Base-by-base conservation (phyloP, 2,797 vertebrate species). In the Sandelia bainsii region DNA sequence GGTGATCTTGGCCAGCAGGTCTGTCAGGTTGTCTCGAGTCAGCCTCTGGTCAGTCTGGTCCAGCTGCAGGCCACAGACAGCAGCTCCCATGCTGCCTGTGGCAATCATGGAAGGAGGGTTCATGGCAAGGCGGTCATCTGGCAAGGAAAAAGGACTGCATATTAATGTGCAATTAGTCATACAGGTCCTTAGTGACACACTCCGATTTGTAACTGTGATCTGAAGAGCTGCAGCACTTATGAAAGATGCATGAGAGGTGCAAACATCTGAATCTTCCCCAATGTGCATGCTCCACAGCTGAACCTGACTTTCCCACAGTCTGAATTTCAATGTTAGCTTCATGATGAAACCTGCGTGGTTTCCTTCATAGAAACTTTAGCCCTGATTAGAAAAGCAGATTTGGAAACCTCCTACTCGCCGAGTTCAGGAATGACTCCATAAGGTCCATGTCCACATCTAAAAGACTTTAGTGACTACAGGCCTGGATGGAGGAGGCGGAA, bases 51-150 rank as follows among this genome's bases (percentile, higher is more conserved):
- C 95, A 1, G 83, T 89, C 65, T 94, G 93, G 84, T 96, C 94
- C 40, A 97, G 93, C 94, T 97, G 96, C 61, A 99, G 96, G 87
- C 97, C 97, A 45, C 97, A 97, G 88, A 98, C 93, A 52, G 98
- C 98, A 0, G 98, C 98, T 65, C 95, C 97, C 91, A 98, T 95
- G 54, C 97, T 98, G 92, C 97, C 97, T 10, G 96, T 96, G 83
- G 98, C 98, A 32, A 99, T 98, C 98, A 99, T 99, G 63, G 98
- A 99, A 0, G 98, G 98, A 23, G 97, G 97, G 88, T 97, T 97
- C 96, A 98, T 96, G 87, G 96, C 96, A 40, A 99, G 98, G 88
- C 96, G 95, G 89, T 98, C 98, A 89, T 99, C 98, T 99, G 94
- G 52, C 27, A 84, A 63, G 77, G 16, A 66, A 40, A 50, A 9